A percentile compares a stretch with the other conserved stretches of the same genome.
phyloP scores from a whole-genome alignment of 1,140 invertebrate species.

The Drosophila sucinea region DNA sequence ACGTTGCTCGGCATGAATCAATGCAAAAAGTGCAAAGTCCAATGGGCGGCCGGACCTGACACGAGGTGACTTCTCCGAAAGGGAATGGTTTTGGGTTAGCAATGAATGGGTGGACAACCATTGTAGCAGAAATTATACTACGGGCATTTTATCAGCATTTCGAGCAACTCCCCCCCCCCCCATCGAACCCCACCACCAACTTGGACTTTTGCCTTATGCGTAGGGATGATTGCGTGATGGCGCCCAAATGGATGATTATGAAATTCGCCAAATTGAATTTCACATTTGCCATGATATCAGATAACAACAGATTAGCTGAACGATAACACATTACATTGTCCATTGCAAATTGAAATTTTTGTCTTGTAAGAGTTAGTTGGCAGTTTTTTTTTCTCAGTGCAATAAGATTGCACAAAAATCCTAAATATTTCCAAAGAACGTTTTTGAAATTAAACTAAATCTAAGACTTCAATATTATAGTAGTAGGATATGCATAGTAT shows the following conservation, averaged over 20 bases:
- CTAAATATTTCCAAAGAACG: too few relatives aligned
- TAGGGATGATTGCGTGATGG: conserved; percentile 22
- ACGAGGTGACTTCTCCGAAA: background rate
- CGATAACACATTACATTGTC: too few relatives aligned
- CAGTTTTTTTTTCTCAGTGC: too few relatives aligned
- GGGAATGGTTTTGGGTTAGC: background rate
- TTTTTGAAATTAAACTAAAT: too few relatives aligned
- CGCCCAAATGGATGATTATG: background rate
- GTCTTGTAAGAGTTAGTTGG: too few relatives aligned
- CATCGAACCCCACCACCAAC: background rate
- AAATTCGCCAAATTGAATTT: background rate
- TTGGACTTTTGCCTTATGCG: conserved; percentile 9
- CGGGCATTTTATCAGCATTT: conserved; percentile 54
- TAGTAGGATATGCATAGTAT: too few relatives aligned
- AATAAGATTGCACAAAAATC: too few relatives aligned
- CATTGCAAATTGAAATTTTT: too few relatives aligned
- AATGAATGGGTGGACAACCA: conserved; percentile 31
- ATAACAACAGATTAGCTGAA: too few relatives aligned
- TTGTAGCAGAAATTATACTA: conserved; percentile 59
- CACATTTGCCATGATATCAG: too few relatives aligned
- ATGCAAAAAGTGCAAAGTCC: conserved; percentile 65
- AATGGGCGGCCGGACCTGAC: conserved; percentile 33
- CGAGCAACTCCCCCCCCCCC: conserved; percentile 20
- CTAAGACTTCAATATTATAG: too few relatives aligned
- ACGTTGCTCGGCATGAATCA: conserved; percentile 62